Percentiles rank a stretch among this genome's conserved stretches.
phyloP scores from a whole-genome alignment of 2,113 vertebrate species.

The Pantherophis guttatus region DNA sequence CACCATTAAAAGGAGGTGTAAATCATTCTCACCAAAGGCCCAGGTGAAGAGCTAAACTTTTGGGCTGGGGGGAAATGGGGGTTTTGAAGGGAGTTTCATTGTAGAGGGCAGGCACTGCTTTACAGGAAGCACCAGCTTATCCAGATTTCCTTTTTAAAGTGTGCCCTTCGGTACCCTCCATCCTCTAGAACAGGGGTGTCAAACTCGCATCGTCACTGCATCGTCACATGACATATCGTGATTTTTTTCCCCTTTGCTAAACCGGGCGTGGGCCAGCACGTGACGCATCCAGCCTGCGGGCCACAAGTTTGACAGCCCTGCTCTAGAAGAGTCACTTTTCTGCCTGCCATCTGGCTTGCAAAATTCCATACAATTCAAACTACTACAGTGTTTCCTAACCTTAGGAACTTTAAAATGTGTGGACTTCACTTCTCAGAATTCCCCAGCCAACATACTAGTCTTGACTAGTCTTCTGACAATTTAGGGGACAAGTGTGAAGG shows the following conservation, averaged over 20 bases:
- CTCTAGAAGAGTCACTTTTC: background rate
- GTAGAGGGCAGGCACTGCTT: background rate
- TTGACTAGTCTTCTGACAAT: background rate
- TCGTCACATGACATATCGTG: no score
- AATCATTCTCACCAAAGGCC: background rate
- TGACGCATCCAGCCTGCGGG: no score
- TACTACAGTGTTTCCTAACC: background rate
- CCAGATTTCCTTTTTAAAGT: background rate
- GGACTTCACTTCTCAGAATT: background rate
- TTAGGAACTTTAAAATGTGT: background rate
- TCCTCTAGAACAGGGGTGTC: background rate
- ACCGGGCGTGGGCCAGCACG: no score
- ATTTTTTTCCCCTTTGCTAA: no score
- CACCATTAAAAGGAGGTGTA: background rate
- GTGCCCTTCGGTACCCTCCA: background rate
- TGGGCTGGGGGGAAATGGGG: background rate
- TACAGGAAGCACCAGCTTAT: background rate
- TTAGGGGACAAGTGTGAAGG: background rate
- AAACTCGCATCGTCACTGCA: no score
- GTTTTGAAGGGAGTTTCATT: background rate
- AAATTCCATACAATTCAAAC: background rate
- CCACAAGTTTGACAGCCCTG: no score
- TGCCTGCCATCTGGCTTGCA: background rate
- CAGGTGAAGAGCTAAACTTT: background rate
- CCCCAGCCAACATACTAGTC: background rate